Evolutionary conservation across 1,140 invertebrate genomes (phyloP).

Genomic region (Drosophila navojoa): DNA sequence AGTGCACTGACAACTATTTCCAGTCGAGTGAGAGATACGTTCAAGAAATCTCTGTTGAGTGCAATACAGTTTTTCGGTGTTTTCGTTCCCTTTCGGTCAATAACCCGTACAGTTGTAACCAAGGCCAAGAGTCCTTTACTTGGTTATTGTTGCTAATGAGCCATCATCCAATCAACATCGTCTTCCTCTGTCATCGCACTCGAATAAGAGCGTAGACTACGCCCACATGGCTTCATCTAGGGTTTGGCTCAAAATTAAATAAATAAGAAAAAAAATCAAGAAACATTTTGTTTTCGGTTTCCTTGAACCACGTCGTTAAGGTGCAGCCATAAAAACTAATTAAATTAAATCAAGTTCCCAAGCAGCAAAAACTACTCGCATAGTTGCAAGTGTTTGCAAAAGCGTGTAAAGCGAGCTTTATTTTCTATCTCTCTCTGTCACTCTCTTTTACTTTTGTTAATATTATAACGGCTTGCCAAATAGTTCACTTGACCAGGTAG

Average conservation of each 20-base stretch:
- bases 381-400: constrained; percentile 49
- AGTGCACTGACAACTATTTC: constrained; percentile 80
- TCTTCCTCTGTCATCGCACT: constrained; percentile 28
- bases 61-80: constrained; percentile 21
- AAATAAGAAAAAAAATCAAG: neutral
- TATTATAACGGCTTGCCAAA: constrained; percentile 51
- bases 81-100: constrained; percentile 54
- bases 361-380: constrained; percentile 43
- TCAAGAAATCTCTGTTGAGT: constrained; percentile 9
- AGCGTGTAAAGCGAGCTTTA: constrained; percentile 32
- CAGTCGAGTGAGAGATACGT: constrained; percentile 38
- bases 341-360: constrained; percentile 78
- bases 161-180: constrained; percentile 15
- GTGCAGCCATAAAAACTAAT: constrained; percentile 66
- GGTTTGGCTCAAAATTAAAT: constrained; percentile 23
- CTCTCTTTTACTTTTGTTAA: constrained; percentile 40
- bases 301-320: constrained; percentile 64
- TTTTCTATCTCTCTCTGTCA: constrained; percentile 10
- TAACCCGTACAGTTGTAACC: constrained; percentile 54
- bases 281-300: constrained; percentile 51
- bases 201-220: constrained; percentile 4
- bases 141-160: constrained; percentile 69
- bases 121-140: constrained; percentile 59
- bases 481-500: constrained; percentile 79
- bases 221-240: constrained; percentile 25